Evolutionary conservation across 1,140 invertebrate species (phyloP), one percentile per base, ranked within the genome.

Genomic region (Drosophila carrolli): DNA sequence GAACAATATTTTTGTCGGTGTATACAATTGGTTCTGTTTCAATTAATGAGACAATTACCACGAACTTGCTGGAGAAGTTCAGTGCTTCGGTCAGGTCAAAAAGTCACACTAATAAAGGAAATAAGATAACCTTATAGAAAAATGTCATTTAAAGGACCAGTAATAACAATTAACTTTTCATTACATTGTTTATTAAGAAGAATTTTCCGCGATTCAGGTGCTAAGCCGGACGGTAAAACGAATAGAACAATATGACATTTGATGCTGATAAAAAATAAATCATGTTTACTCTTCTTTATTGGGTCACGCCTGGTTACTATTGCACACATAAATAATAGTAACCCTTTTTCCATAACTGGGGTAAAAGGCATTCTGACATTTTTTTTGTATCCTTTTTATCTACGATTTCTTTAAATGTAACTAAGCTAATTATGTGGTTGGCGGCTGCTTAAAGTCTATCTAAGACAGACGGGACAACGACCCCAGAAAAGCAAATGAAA

Each of bases 41-140:
- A 67, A 61, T 66, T 50, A 62, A 67, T 35, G 44, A 63, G 63
- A 63, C 58, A 67, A 67, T 67, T 67, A 35, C 27, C 16, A 23
- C 35, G 62, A 66, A 66, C 44, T 63, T 50, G 32, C 10, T 63
- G 16, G 16, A 43, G 29, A 67, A 67, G 58, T 67, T 67, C 46
- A 63, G 29, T 35, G 32, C 46, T 67, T 35, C 16, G 27, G 16
- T 11, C 13, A 32, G 65, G 27, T 67, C 59, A 51, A 51, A 44
- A 35, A 48, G 63, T 67, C 63, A 63, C 16, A 48, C 16, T 19
- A 43, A 66, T 40, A 48, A 66, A 11, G 16, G 13, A 19, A 35
- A 41, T 23, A 38, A 6, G 19, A 53, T 32, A 9, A 27, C 5
- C n/a, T 14, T 11, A 51, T n/a, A 35, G 27, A 13, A 4, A 23